phyloP scores from a whole-genome alignment of 1,140 invertebrate genomes.

The Bombus pascuorum region DNA sequence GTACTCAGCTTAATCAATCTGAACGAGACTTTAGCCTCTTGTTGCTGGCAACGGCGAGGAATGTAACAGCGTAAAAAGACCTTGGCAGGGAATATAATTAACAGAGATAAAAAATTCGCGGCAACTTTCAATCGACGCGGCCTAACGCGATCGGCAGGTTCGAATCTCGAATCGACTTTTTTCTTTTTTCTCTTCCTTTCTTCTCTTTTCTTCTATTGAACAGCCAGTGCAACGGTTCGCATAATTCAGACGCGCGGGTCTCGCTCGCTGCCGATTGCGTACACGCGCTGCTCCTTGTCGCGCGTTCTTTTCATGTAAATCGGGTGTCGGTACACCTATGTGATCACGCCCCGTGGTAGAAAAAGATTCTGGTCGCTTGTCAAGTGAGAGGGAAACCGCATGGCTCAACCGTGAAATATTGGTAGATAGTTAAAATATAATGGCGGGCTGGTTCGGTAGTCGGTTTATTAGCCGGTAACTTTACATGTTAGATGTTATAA shows the following conservation, averaged over 20 bases:
- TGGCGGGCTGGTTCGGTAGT: not conserved
- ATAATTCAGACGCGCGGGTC: conserved; percentile 52
- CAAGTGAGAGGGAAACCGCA: not conserved
- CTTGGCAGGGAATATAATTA: conserved; percentile 73
- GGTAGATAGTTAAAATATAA: not conserved
- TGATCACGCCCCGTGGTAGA: not conserved
- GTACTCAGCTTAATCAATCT: not conserved
- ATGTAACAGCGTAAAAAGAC: conserved; percentile 68
- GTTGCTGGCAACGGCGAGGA: conserved; percentile 51
- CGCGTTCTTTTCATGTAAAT: conserved; percentile 59
- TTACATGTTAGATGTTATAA: not conserved
- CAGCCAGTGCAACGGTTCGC: conserved; percentile 8
- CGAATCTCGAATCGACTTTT: conserved; percentile 40
- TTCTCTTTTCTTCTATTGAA: conserved; percentile 35
- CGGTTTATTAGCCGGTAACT: not conserved
- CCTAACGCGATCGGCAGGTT: conserved; percentile 44
- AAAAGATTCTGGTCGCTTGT: not conserved
- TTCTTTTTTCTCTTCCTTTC: not conserved
- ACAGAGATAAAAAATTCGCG: conserved; percentile 65
- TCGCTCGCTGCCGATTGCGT: conserved; percentile 47
- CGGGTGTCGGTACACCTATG: conserved; percentile 30
- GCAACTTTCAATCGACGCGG: conserved; percentile 70
- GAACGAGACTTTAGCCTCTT: not conserved
- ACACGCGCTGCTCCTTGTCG: conserved; percentile 49
- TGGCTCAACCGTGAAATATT: not conserved